Base-by-base conservation (phyloP, 2,797 vertebrate species). In the Coreius guichenoti region DNA sequence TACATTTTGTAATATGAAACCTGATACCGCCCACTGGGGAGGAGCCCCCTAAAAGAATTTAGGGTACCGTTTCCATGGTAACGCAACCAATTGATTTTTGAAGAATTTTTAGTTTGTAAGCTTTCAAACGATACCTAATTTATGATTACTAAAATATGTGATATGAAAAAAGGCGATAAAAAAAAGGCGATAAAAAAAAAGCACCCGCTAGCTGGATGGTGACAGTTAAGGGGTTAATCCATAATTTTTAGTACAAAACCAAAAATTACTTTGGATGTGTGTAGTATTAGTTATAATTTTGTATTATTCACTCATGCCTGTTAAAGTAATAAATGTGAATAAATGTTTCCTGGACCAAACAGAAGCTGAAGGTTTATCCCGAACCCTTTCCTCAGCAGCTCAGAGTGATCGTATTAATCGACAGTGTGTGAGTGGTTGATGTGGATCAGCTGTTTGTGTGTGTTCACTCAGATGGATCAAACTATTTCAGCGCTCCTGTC, bases 401-500 rank as follows among this genome's bases (percentile, higher is more conserved):
- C 12, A 5, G 7, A 8, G 23, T 8, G 21, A 14, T 14, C 8
- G 23, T 45, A 4, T 67, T 17, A 51, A 6, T 19, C 49, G 13
- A 7, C 5, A 0, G 26, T 65, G 14, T 31, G 12, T 14, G 14
- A 2, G 43, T 8, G 43, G 72, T 29, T 51, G 47, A 47, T 16
- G 70, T 73, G 43, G 36, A 51, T 54, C 33, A 56, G n/a, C 31
- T 29, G n/a, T 75, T 61, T 83, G 56, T 75, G 70, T 49, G 56
- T 75, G 70, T 73, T 82, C 49, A 65, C 12, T 87, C 72, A 17
- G 33, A 77, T 29, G 58, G 33, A 56, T 73, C 36, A 36, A 73
- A 73, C 75, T 67, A 45, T 78, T n/a, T 61, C 8, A 61, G 76
- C 54, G 74, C 49, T 76, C 74, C 21, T 58, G 54, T 5, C 68